Conservation (phyloP, 2,113 vertebrate genomes). For the Psittacula cyanocephala region DNA sequence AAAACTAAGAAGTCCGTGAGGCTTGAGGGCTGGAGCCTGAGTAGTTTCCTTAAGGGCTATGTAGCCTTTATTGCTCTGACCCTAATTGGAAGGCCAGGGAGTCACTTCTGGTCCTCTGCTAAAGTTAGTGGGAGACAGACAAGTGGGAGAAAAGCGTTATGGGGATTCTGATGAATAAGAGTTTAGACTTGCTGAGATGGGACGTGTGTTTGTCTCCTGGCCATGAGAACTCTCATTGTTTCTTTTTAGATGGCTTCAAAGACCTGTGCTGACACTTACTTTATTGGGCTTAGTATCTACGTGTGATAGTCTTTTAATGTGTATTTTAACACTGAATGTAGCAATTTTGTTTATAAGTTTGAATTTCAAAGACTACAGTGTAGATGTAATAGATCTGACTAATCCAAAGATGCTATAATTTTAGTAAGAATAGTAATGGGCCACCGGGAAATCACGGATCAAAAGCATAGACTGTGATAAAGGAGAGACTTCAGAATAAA, state of each 20-base stretch:
- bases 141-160: neutral
- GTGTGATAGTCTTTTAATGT: neutral
- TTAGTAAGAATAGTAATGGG: neutral
- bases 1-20: rapidly evolving
- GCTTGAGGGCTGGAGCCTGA: neutral
- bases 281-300: neutral
- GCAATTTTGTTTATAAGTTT: neutral
- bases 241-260: neutral
- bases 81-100: rapidly evolving
- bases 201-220: neutral
- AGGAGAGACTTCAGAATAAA: neutral
- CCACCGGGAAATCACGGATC: neutral
- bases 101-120: neutral
- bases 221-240: neutral
- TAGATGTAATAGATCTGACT: neutral
- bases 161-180: neutral
- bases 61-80: neutral
- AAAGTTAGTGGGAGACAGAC: neutral
- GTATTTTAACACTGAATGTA: neutral
- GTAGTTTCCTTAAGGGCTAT: neutral
- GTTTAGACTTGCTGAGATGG: neutral
- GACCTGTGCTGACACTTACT: neutral
- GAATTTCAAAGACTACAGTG: neutral
- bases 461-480: neutral
- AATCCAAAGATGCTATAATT: neutral